Evolutionary conservation across 2,888 invertebrate species (phyloP).

Genomic region (Tetranychus truncatus): DNA sequence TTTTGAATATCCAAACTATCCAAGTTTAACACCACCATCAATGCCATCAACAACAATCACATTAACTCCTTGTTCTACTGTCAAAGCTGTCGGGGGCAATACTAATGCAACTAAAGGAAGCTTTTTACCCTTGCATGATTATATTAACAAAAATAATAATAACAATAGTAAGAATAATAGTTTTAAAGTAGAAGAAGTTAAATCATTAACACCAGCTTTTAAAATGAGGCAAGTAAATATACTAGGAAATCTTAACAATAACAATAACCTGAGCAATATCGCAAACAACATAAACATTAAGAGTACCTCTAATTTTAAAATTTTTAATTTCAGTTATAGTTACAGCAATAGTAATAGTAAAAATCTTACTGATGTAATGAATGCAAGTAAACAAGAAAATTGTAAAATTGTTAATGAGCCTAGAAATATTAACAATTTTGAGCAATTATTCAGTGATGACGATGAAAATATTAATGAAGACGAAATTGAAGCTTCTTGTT

Average conservation of each 20-base stretch:
- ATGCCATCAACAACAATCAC: background rate
- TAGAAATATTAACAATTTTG: background rate
- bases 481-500: background rate
- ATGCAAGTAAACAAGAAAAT: background rate
- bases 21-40: background rate
- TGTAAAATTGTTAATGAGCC: background rate
- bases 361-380: background rate
- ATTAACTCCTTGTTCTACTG: background rate
- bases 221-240: background rate
- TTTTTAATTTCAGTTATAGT: background rate
- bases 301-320: background rate
- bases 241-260: background rate
- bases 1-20: background rate
- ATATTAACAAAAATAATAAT: background rate
- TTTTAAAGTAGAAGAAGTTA: background rate
- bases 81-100: background rate
- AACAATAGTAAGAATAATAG: background rate
- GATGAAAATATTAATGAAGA: background rate
- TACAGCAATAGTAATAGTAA: background rate
- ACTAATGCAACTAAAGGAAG: background rate
- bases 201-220: background rate
- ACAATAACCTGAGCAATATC: background rate
- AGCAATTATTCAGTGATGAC: background rate
- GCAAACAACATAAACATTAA: background rate
- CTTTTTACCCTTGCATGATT: background rate